Conservation (phyloP, 2,888 invertebrate genomes). For the Amiota mariae region DNA sequence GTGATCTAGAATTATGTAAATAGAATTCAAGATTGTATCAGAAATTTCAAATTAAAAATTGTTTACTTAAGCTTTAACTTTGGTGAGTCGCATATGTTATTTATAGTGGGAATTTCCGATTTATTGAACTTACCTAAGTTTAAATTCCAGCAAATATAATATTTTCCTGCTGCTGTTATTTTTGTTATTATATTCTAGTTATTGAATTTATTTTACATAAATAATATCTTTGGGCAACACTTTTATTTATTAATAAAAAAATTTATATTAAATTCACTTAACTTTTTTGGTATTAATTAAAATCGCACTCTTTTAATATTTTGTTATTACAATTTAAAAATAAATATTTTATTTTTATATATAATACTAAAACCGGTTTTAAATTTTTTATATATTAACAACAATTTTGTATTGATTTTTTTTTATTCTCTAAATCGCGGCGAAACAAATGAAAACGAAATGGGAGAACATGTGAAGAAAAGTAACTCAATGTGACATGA, state of each 20-base stretch:
- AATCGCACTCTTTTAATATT: constrained; percentile 7
- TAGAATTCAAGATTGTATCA: no score
- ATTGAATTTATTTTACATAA: constrained; percentile 24
- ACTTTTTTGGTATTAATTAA: constrained; percentile 5
- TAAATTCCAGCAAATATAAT: not conserved
- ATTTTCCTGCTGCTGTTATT: not conserved
- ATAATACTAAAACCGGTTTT: constrained; percentile 53
- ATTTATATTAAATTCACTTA: constrained; percentile 36
- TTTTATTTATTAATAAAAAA: constrained; percentile 29
- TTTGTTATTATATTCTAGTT: constrained; percentile 34
- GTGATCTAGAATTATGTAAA: no score
- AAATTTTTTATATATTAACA: constrained; percentile 39
- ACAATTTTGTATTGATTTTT: constrained; percentile 38
- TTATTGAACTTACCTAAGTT: constrained; percentile 4
- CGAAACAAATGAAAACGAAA: constrained; percentile 12
- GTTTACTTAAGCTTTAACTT: no score
- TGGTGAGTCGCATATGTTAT: no score
- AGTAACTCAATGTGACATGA: constrained; percentile 1
- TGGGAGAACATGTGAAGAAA: not conserved
- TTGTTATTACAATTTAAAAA: not conserved
- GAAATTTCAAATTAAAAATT: no score
- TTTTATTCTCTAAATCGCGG: constrained; percentile 23
- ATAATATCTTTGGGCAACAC: not conserved
- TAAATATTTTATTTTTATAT: constrained; percentile 20
- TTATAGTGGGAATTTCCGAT: not conserved